Evolutionary conservation across 2,797 vertebrate species (phyloP).

Genomic region (Oreortyx pictus): DNA sequence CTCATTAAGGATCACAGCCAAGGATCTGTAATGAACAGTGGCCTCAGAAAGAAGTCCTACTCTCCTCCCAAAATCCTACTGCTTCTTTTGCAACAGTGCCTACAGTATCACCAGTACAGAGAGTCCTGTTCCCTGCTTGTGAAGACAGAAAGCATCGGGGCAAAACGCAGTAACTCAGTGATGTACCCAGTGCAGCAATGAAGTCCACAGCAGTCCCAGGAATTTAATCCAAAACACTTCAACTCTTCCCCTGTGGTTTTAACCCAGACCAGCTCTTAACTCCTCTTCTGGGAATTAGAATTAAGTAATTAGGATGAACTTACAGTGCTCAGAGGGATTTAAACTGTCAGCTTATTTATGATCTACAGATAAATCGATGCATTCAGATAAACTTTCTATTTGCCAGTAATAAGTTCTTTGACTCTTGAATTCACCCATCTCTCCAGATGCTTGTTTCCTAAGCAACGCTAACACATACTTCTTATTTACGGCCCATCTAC

Average conservation of each 20-base stretch:
- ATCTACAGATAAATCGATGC: background rate
- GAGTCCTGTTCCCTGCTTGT: background rate
- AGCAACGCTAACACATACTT: background rate
- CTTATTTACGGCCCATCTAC: background rate
- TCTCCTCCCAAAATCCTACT: too few species aligned
- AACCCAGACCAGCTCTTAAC: background rate
- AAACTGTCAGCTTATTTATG: background rate
- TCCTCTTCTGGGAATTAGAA: background rate
- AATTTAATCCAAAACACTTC: background rate
- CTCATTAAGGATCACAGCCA: too few species aligned
- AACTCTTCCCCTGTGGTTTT: background rate
- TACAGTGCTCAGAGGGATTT: background rate
- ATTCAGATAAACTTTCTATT: slow-evolving; percentile 25
- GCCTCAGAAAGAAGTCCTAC: too few species aligned
- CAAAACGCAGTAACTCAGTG: background rate
- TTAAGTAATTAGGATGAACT: background rate
- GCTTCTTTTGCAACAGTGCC: too few species aligned
- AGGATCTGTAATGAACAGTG: too few species aligned
- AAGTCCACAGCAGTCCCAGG: background rate
- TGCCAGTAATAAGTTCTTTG: background rate
- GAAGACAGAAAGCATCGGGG: background rate
- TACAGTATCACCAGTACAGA: background rate
- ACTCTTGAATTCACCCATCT: slow-evolving; percentile 16
- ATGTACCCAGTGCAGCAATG: background rate
- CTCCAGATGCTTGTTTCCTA: slow-evolving; percentile 38